phyloP scores from a whole-genome alignment of 2,888 invertebrate species.

The Pyrrhia umbra region DNA sequence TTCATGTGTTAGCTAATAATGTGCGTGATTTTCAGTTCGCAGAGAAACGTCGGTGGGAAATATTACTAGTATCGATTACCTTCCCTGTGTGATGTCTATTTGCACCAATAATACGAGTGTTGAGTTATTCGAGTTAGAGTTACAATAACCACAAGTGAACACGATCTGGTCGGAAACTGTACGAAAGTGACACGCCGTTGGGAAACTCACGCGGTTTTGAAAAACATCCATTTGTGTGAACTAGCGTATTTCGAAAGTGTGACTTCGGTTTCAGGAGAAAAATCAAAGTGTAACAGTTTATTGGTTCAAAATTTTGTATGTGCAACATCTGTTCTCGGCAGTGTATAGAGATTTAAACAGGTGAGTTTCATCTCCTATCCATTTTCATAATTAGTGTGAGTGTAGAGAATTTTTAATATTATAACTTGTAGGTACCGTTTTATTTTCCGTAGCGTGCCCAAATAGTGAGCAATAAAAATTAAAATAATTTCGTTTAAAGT shows the following conservation, averaged over 20 bases:
- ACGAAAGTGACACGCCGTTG: slow-evolving; percentile 87
- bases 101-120: slow-evolving; percentile 80
- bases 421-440: slow-evolving; percentile 22
- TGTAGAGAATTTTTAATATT: slow-evolving; percentile 41
- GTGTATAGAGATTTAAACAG: slow-evolving; percentile 59
- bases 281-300: slow-evolving; percentile 66
- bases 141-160: slow-evolving; percentile 88
- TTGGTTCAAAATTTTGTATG: slow-evolving; percentile 57
- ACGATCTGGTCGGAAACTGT: slow-evolving; percentile 81
- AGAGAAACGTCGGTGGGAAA: slow-evolving; percentile 80
- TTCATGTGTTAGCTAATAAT: slow-evolving; percentile 68
- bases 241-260: slow-evolving; percentile 71
- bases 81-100: slow-evolving; percentile 85
- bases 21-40: slow-evolving; percentile 84
- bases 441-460: slow-evolving; percentile 14
- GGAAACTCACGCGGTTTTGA: slow-evolving; percentile 85
- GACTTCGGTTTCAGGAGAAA: slow-evolving; percentile 67
- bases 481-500: slow-evolving; percentile 18
- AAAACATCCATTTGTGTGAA: slow-evolving; percentile 78
- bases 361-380: slow-evolving; percentile 56
- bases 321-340: slow-evolving; percentile 45
- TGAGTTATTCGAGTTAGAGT: slow-evolving; percentile 80
- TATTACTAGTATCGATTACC: slow-evolving; percentile 84
- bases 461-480: slow-evolving; percentile 36
- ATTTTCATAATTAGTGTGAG: slow-evolving; percentile 34